Evolutionary conservation across 2,888 invertebrate species (phyloP).

Genomic region (Choristoneura rosaceana): DNA sequence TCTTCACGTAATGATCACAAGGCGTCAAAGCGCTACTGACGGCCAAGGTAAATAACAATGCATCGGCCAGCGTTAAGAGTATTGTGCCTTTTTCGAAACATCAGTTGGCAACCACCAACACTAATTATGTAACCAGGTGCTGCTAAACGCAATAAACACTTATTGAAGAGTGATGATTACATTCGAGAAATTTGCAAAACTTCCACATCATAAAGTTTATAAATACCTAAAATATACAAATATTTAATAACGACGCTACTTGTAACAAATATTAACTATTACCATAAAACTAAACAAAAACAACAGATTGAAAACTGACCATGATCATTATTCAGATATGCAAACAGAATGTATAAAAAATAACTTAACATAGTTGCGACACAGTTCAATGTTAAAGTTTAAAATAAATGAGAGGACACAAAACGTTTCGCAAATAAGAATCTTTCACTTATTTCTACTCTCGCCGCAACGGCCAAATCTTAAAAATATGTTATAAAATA

Average conservation of each 20-base stretch:
- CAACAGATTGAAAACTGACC: conserved; percentile 58
- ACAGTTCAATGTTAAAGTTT: conserved; percentile 56
- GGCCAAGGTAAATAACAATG: conserved; percentile 28
- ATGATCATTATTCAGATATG: conserved; percentile 70
- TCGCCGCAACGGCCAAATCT: too few relatives aligned
- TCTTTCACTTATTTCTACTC: conserved; percentile 5
- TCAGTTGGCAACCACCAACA: neutral
- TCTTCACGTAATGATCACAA: conserved; percentile 47
- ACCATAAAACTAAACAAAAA: conserved; percentile 53
- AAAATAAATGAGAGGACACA: conserved; percentile 36
- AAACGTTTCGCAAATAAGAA: conserved; percentile 32
- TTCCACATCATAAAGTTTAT: neutral
- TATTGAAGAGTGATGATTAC: neutral
- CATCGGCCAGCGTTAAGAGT: neutral
- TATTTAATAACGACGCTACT: conserved; percentile 1
- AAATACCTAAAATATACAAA: neutral
- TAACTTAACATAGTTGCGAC: conserved; percentile 54
- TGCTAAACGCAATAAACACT: conserved; percentile 5
- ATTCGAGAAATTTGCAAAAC: neutral
- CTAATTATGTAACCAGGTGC: conserved; percentile 1
- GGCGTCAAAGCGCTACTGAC: conserved; percentile 45
- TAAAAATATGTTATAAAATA: too few relatives aligned
- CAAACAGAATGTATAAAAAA: conserved; percentile 62
- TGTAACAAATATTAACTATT: conserved; percentile 9
- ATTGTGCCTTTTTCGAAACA: conserved; percentile 3